phyloP scores from a whole-genome alignment of 2,113 vertebrate species.

The Nymphicus hollandicus region DNA sequence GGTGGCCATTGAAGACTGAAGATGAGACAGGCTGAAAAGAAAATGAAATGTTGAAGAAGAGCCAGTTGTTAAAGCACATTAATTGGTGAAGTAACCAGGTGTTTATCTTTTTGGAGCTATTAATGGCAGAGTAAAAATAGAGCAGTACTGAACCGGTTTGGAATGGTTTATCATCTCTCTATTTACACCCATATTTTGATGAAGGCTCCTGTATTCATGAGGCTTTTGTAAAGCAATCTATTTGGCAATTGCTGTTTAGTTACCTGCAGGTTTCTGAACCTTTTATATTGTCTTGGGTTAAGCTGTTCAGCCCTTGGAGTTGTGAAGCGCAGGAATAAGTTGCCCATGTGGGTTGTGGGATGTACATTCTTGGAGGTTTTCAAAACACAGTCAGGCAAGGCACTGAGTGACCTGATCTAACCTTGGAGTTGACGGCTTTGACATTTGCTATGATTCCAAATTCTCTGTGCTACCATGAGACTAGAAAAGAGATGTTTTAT shows the following conservation, averaged over 20 bases:
- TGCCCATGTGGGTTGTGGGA: neutral
- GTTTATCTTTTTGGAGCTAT: neutral
- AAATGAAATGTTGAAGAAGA: neutral
- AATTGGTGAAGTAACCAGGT: neutral
- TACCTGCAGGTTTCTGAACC: neutral
- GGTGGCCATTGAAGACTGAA: rapidly evolving
- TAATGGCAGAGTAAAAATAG: neutral
- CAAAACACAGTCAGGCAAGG: neutral
- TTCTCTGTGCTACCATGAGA: neutral
- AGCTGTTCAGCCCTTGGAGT: neutral
- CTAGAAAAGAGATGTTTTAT: neutral
- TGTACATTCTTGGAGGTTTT: neutral
- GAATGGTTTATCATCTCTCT: neutral
- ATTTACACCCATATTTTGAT: neutral
- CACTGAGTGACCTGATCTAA: neutral
- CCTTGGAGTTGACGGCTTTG: neutral
- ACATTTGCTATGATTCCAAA: neutral
- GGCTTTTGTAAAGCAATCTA: neutral
- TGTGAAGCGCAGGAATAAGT: neutral
- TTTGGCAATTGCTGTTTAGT: neutral
- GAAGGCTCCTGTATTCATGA: neutral
- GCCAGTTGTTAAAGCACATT: neutral
- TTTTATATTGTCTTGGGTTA: neutral
- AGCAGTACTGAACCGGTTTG: neutral
- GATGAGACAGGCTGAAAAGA: neutral